phyloP scores from a whole-genome alignment of 2,113 vertebrate species.

The Leptobrachium ailaonicum region DNA sequence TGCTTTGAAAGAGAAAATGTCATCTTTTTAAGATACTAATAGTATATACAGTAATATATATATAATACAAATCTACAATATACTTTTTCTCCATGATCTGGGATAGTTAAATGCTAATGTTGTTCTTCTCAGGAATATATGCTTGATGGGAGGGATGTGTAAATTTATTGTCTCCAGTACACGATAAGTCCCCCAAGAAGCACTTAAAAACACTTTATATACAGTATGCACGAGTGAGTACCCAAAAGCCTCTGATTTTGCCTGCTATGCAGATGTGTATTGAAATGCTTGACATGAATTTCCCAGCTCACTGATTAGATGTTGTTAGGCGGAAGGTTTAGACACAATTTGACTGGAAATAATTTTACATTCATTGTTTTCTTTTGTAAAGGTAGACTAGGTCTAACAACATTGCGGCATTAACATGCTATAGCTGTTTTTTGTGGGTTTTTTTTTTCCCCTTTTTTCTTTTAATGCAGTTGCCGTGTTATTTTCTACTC shows the following conservation, averaged over 20 bases:
- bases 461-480: neutral
- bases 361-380: slow-evolving; percentile 37
- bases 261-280: slow-evolving; percentile 54
- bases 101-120: neutral
- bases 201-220: slow-evolving; percentile 49
- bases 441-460: too few relatives aligned
- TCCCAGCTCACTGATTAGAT: slow-evolving; percentile 56
- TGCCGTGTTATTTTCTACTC: neutral
- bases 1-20: too few relatives aligned
- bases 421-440: slow-evolving; percentile 7
- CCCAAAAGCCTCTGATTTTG: slow-evolving; percentile 53
- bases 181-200: slow-evolving; percentile 14
- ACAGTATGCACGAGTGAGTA: slow-evolving; percentile 53
- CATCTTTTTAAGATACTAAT: too few relatives aligned
- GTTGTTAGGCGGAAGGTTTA: slow-evolving; percentile 32
- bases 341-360: slow-evolving; percentile 33
- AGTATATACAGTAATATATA: too few relatives aligned
- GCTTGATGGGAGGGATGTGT: neutral
- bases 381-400: slow-evolving; percentile 32
- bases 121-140: neutral
- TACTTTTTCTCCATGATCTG: neutral
- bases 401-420: slow-evolving; percentile 17
- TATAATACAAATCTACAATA: too few relatives aligned
- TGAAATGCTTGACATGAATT: slow-evolving; percentile 49
- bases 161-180: slow-evolving; percentile 11